Evolutionary conservation across 2,888 invertebrate species (phyloP).

Genomic region (Zygogramma bicolorata): DNA sequence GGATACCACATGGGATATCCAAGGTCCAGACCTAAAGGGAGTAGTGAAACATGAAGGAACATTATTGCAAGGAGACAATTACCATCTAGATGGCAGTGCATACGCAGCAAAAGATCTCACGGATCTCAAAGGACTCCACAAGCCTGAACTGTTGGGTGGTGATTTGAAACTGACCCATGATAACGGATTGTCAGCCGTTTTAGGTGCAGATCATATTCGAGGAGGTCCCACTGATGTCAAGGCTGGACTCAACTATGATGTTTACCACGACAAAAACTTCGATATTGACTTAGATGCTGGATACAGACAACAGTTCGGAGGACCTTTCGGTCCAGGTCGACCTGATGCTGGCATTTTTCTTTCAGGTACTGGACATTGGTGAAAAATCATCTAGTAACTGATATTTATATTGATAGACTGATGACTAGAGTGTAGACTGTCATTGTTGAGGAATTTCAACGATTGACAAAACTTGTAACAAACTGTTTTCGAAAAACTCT

Average conservation of each 20-base stretch:
- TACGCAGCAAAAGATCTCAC: constrained; percentile 48
- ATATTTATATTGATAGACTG: not conserved
- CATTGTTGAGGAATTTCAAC: too few relatives aligned
- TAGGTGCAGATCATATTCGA: constrained; percentile 44
- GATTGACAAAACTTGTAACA: too few relatives aligned
- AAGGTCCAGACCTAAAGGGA: not conserved
- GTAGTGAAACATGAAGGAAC: constrained; percentile 45
- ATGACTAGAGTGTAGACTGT: too few relatives aligned
- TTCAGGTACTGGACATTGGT: constrained; percentile 1
- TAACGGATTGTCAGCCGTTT: constrained; percentile 42
- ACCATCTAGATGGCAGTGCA: constrained; percentile 47
- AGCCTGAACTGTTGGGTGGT: constrained; percentile 47
- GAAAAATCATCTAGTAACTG: not conserved
- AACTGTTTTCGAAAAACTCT: too few relatives aligned
- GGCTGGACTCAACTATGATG: constrained; percentile 45
- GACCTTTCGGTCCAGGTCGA: constrained; percentile 43
- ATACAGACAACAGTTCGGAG: constrained; percentile 49
- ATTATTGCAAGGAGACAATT: constrained; percentile 44
- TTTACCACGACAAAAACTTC: constrained; percentile 44
- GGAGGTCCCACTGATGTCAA: constrained; percentile 46
- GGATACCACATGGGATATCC: constrained; percentile 14
- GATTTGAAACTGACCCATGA: constrained; percentile 46
- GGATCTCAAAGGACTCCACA: constrained; percentile 23
- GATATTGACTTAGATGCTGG: constrained; percentile 46
- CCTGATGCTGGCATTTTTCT: constrained; percentile 37